phyloP scores from a whole-genome alignment of 2,797 vertebrate genomes.

The Microtus californicus region DNA sequence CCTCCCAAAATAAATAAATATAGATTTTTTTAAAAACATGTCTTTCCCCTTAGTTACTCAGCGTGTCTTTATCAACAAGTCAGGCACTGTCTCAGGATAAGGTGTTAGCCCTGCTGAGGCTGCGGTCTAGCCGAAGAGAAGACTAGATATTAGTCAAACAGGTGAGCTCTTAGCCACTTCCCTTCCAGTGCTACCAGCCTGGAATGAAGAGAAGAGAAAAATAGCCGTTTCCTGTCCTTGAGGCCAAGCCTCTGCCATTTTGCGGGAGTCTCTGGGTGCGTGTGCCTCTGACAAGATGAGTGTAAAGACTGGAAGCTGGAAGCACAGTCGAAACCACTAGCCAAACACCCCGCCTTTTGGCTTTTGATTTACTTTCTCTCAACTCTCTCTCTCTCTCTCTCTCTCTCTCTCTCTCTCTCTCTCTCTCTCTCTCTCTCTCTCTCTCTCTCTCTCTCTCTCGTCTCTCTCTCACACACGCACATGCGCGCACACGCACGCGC shows the following conservation, averaged over 20 bases:
- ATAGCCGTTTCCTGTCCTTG: background rate
- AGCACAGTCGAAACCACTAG: background rate
- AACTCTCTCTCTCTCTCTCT: background rate
- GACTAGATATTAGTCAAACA: constrained; percentile 1
- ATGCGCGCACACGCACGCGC: no score
- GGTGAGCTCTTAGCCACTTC: background rate
- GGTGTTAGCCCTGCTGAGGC: background rate
- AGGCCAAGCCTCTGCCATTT: background rate
- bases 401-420: background rate
- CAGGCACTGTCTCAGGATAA: background rate
- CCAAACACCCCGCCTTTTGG: background rate
- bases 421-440: background rate
- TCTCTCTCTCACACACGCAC: background rate
- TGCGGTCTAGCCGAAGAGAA: constrained; percentile 2
- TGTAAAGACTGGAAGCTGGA: background rate
- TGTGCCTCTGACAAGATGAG: background rate
- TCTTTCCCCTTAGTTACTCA: background rate
- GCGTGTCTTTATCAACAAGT: background rate
- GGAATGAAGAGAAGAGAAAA: constrained; percentile 36
- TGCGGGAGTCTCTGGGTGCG: background rate
- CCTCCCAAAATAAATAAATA: background rate
- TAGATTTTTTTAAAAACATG: background rate
- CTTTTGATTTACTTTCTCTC: background rate
- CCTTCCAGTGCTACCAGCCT: background rate
- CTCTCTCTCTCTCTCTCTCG: background rate